Conservation (phyloP, 2,113 vertebrate species). For the Pachycephala philippinensis region DNA sequence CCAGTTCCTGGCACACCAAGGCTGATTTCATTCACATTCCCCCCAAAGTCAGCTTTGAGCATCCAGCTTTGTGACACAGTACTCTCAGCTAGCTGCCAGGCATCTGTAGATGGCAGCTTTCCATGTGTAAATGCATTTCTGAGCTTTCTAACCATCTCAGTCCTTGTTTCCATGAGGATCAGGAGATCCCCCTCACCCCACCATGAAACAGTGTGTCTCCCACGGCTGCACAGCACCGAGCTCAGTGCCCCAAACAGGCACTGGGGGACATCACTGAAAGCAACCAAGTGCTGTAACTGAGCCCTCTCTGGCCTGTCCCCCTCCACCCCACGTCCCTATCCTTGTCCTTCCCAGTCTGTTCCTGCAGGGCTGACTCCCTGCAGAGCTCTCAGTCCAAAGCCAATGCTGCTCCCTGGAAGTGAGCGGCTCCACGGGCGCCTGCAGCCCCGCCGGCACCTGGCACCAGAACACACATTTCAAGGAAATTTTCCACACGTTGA, state of each 20-base stretch:
- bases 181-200: neutral
- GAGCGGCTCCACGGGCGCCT: neutral
- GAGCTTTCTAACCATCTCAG: neutral
- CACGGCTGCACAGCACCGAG: neutral
- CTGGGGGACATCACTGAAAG: fast-evolving
- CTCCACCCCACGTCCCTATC: neutral
- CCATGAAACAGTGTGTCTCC: fast-evolving
- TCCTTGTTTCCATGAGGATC: neutral
- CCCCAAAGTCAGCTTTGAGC: neutral
- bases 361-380: neutral
- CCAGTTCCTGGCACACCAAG: neutral
- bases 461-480: constrained; percentile 30
- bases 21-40: neutral
- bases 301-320: neutral
- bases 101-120: constrained; percentile 8
- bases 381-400: neutral
- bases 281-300: neutral
- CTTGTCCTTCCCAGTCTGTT: neutral
- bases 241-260: neutral
- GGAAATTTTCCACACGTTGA: constrained; percentile 14
- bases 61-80: neutral
- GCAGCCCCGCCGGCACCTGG: neutral
- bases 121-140: neutral
- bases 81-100: neutral
- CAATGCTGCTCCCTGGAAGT: neutral